Conservation (phyloP, 2,888 invertebrate species). For the Tachina grossa region DNA sequence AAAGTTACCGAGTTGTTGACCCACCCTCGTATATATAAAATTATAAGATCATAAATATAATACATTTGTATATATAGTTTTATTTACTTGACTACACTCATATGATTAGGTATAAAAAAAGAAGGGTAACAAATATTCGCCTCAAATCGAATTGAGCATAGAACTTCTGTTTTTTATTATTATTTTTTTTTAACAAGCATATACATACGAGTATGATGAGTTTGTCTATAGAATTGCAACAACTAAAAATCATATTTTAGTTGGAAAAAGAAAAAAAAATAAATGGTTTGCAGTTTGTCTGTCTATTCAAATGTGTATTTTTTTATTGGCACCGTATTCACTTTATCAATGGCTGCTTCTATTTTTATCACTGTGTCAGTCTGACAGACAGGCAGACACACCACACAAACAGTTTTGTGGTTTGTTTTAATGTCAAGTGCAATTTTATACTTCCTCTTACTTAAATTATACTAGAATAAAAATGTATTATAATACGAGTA, state of each 20-base stretch:
- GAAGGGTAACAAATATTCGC: no score
- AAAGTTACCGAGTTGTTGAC: no score
- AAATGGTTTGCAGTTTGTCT: neutral
- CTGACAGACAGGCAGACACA: neutral
- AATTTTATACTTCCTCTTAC: conserved; percentile 67
- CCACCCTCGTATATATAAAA: no score
- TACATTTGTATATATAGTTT: no score
- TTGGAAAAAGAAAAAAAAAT: conserved; percentile 3
- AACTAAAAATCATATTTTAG: conserved; percentile 40
- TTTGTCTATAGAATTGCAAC: conserved; percentile 14
- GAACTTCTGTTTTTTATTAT: neutral
- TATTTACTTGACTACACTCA: no score
- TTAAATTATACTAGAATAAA: conserved; percentile 10
- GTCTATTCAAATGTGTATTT: conserved; percentile 3
- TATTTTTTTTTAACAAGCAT: neutral
- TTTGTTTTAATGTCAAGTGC: conserved; percentile 66
- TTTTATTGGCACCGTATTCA: neutral
- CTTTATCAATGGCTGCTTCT: conserved; percentile 10
- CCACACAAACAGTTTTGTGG: conserved; percentile 40
- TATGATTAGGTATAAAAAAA: no score
- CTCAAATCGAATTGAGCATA: no score
- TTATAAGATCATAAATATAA: no score
- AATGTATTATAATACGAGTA: neutral
- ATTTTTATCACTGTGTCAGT: conserved; percentile 17
- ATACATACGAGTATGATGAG: neutral